Base-by-base conservation (phyloP, 2,113 vertebrate genomes). In the Saguinus midas region DNA sequence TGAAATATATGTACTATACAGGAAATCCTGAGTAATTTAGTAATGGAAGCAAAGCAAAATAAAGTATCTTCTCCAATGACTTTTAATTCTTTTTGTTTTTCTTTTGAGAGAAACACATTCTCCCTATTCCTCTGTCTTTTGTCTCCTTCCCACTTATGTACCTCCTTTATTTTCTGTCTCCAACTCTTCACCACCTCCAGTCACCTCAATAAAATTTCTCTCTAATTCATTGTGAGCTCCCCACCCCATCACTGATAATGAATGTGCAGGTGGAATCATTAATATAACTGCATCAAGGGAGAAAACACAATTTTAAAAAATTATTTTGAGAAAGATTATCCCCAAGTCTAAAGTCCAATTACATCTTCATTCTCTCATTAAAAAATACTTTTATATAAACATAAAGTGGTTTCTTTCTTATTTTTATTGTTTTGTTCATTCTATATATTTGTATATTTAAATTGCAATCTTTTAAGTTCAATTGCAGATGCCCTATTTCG, bases 51-150 rank as follows among this genome's bases (percentile, higher is more conserved):
- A 76, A 78, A 84, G 55, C 10, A 82, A 96, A 91, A 88, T 29
- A 87, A 94, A 90, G 8, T 50, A 12, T 73, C 80, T 94, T 96
- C 92, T 83, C 73, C 76, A 95, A 79, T 92, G 87, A 90, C 13
- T 72, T 87, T 35, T 70, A 27, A 90, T 82, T 68, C 16, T 37
- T 48, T 95, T 76, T 70, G 57, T 75, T 95, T 43, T 78, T 73
- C 68, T 81, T 58, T 76, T 58, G 37, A 87, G 52, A 93, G n/a
- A 93, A 85, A 0, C 21, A 43, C 43, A 8, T 45, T 66, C 12
- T 64, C 57, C 23, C 20, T 76, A 91, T 57, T 88, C 27, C 50
- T 91, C 50, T 76, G 37, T 18, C 18, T 87, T 90, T 79, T 83
- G 43, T 21, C 68, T 79, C 17, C 75, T 21, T 66, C 27, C 43